A percentile compares a stretch with the other conserved stretches of the same genome.
These are phyloP conservation scores for Pluvianellus socialis DNA, from an alignment of 2,113 vertebrate species.

Conservation along the genomic window DNA sequence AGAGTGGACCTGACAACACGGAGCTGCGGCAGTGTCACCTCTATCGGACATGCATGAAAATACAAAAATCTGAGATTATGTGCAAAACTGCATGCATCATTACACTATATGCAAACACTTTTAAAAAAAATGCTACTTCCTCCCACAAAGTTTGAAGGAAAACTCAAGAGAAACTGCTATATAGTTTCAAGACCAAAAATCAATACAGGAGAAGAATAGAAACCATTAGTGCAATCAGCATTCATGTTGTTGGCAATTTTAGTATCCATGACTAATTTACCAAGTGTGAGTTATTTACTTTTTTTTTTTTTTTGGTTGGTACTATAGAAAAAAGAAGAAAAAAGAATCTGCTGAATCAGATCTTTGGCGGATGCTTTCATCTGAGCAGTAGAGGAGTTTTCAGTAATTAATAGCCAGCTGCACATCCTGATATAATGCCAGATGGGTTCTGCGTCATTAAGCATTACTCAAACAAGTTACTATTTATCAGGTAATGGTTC, in stretches of 20 bases:
- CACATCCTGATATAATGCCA: conserved; percentile 65
- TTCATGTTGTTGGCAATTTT: neutral
- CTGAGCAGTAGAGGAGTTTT: conserved; percentile 51
- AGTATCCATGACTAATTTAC: neutral
- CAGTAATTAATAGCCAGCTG: conserved; percentile 76
- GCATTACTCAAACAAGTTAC: conserved; percentile 58
- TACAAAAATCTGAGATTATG: neutral
- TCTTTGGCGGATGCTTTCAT: conserved; percentile 20
- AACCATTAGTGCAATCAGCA: neutral
- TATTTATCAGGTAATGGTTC: conserved; percentile 31
- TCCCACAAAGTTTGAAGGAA: neutral
- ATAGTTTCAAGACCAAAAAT: conserved; percentile 27
- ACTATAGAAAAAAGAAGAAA: no score
- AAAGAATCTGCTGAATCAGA: conserved; percentile 48
- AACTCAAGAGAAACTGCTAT: neutral
- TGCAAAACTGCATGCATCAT: neutral
- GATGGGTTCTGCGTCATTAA: conserved; percentile 41
- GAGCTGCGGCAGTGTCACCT: neutral
- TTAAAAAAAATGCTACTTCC: neutral
- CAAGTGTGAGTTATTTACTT: conserved; percentile 23
- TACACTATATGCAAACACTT: neutral
- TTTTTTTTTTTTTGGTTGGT: neutral
- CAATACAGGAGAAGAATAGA: neutral
- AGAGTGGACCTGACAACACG: rapidly evolving
- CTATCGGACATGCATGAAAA: neutral